Percentiles rank a stretch among this genome's conserved stretches.
Conservation (phyloP, 2,113 vertebrate genomes). For the Ceyx margarethae region DNA sequence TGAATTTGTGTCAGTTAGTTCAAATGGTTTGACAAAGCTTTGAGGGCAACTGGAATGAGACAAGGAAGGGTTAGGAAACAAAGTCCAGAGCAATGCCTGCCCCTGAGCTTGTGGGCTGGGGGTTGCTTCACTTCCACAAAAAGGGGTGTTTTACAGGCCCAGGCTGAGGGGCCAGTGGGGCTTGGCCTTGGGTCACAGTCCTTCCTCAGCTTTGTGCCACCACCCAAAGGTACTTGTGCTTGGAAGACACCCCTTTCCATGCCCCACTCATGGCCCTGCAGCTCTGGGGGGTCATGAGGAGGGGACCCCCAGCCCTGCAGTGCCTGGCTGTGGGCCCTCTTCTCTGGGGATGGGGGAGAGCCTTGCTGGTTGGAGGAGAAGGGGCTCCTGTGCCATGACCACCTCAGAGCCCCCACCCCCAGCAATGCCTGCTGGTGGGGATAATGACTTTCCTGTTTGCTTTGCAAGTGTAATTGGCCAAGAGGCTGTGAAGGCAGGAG, state of each 20-base stretch:
- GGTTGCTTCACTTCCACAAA: background rate
- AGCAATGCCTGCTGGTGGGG: background rate
- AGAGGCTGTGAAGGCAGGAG: slow-evolving; percentile 23
- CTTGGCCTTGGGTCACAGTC: background rate
- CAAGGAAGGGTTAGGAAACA: background rate
- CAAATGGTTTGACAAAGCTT: background rate
- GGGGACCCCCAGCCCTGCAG: background rate
- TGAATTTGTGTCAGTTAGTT: background rate
- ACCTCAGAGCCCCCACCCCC: background rate
- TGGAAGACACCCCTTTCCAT: background rate
- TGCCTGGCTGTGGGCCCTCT: background rate
- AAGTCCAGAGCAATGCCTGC: background rate
- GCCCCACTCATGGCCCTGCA: accelerated
- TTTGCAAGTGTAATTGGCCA: slow-evolving; percentile 51
- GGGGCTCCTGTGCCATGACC: background rate
- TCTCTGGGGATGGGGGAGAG: background rate
- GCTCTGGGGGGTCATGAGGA: background rate
- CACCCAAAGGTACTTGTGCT: background rate
- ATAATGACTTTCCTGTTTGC: slow-evolving; percentile 43
- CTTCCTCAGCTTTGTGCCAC: background rate
- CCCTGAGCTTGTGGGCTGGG: accelerated
- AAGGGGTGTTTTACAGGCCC: background rate
- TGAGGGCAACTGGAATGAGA: background rate
- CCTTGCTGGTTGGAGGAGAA: background rate
- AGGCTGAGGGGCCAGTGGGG: background rate